Evolutionary conservation across 2,797 vertebrate species (phyloP).

Genomic region (Lutjanus argentimaculatus): DNA sequence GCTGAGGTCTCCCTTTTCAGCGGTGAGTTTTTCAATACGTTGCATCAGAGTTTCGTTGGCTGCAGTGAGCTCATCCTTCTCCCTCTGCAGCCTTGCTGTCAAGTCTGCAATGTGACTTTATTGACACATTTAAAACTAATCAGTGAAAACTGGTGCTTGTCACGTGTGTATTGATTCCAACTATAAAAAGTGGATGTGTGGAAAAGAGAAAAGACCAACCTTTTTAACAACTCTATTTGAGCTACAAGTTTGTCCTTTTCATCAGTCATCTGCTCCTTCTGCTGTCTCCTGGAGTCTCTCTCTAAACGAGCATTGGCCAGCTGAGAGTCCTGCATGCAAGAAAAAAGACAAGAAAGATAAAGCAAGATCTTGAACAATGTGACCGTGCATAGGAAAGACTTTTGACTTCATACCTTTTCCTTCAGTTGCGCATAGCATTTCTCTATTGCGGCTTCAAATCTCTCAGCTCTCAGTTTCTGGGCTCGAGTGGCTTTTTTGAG

Average conservation of each 20-base stretch:
- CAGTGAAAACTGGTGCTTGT: neutral
- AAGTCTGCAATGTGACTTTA: slow-evolving; percentile 86
- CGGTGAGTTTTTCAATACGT: slow-evolving; percentile 80
- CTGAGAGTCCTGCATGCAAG: slow-evolving; percentile 86
- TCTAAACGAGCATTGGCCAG: slow-evolving; percentile 83
- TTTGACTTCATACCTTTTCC: slow-evolving; percentile 83
- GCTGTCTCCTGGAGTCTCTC: slow-evolving; percentile 83
- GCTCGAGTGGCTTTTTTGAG: slow-evolving; percentile 88
- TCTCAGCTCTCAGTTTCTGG: slow-evolving; percentile 87
- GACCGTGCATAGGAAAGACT: neutral
- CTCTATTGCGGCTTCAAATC: slow-evolving; percentile 85
- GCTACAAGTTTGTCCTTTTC: slow-evolving; percentile 84
- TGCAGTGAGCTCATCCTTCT: slow-evolving; percentile 75
- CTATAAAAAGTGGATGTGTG: neutral
- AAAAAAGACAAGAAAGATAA: slow-evolving; percentile 4
- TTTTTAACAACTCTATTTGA: slow-evolving; percentile 84
- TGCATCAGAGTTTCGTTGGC: slow-evolving; percentile 81
- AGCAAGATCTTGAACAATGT: neutral
- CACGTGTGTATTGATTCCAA: neutral
- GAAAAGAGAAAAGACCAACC: slow-evolving; percentile 73
- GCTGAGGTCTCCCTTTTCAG: slow-evolving; percentile 75
- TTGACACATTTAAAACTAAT: slow-evolving; percentile 29
- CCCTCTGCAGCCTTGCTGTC: slow-evolving; percentile 81
- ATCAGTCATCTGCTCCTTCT: slow-evolving; percentile 81
- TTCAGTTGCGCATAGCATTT: slow-evolving; percentile 84